Conservation (phyloP, 2,797 vertebrate genomes). For the Distichodus sexfasciatus region DNA sequence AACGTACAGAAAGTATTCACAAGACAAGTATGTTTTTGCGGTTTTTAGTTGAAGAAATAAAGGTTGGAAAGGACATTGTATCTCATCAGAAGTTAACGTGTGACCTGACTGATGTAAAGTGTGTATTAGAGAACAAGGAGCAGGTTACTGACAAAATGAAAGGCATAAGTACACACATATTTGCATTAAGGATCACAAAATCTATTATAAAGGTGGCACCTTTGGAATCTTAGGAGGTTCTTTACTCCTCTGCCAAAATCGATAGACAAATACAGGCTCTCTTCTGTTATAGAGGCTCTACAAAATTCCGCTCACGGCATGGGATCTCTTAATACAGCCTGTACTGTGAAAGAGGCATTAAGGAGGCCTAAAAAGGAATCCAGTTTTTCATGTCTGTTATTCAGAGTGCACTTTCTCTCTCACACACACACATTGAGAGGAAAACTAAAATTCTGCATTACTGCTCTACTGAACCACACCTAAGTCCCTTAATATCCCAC, state of each 20-base stretch:
- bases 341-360: conserved; percentile 37
- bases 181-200: conserved; percentile 25
- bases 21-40: background rate
- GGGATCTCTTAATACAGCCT: conserved; percentile 53
- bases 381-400: background rate
- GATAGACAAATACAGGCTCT: conserved; percentile 75
- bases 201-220: conserved; percentile 58
- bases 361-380: background rate
- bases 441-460: background rate
- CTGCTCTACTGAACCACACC: background rate
- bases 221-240: conserved; percentile 65
- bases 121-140: background rate
- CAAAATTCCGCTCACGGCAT: conserved; percentile 51
- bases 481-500: background rate
- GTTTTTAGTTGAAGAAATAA: background rate
- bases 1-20: background rate
- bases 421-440: background rate
- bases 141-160: no score
- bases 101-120: no score
- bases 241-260: conserved; percentile 77
- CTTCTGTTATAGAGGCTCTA: conserved; percentile 76
- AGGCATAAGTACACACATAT: background rate
- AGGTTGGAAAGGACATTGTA: background rate
- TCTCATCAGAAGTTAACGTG: no score
- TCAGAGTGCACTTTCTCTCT: conserved; percentile 50